Conservation (phyloP, 2,888 invertebrate genomes). For the Kryphioiulus occultus region DNA sequence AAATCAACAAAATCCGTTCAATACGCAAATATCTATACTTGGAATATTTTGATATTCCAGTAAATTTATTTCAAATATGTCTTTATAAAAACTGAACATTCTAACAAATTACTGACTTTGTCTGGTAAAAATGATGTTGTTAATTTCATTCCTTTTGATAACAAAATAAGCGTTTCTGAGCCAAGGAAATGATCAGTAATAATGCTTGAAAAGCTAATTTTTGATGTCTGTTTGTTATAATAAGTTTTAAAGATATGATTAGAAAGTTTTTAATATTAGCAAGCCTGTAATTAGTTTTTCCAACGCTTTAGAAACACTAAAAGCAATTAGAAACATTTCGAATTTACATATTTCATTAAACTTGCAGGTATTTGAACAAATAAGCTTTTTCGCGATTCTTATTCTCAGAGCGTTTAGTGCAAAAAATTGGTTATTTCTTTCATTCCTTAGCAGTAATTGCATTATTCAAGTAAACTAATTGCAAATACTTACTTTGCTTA, state of each 20-base stretch:
- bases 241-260: not conserved
- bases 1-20: not conserved
- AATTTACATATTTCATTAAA: not conserved
- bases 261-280: not conserved
- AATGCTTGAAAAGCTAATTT: not conserved
- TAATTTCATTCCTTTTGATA: too few relatives aligned
- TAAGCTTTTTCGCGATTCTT: not conserved
- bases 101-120: too few relatives aligned
- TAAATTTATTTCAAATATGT: too few relatives aligned
- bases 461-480: not conserved
- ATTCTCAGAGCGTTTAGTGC: not conserved
- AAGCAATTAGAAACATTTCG: not conserved
- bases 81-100: too few relatives aligned
- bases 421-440: not conserved
- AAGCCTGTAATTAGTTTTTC: not conserved
- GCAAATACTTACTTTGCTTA: conserved; percentile 75
- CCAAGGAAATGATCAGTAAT: too few relatives aligned
- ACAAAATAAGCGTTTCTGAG: too few relatives aligned
- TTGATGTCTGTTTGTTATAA: too few relatives aligned
- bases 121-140: too few relatives aligned
- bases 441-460: not conserved
- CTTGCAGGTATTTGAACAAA: not conserved
- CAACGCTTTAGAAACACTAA: not conserved
- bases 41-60: too few relatives aligned
- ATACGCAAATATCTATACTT: too few relatives aligned